A percentile compares a stretch with the other conserved stretches of the same genome.
Evolutionary conservation across 2,888 invertebrate genomes (phyloP).

Genomic region (Andrena camellia): DNA sequence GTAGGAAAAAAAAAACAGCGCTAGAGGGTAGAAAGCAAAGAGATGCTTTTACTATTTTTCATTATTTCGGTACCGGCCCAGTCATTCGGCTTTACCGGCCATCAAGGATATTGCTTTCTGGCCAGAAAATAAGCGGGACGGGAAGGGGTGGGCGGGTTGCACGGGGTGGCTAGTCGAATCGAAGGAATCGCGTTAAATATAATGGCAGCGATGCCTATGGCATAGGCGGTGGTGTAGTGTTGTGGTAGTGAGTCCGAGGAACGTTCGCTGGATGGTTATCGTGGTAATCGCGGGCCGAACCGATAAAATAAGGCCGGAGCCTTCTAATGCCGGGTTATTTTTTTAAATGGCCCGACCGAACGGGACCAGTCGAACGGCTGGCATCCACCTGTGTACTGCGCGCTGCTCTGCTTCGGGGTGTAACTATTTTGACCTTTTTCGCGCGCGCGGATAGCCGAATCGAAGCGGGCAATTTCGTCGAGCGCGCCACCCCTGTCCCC

Average conservation of each 20-base stretch:
- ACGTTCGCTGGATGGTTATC: conserved; percentile 79
- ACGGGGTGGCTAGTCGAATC: conserved; percentile 57
- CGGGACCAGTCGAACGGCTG: conserved; percentile 18
- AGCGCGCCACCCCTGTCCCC: conserved; percentile 20
- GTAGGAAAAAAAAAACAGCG: background rate
- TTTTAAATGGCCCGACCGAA: conserved; percentile 62
- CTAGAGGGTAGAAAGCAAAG: background rate
- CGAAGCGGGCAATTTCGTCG: conserved; percentile 50
- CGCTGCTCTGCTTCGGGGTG: conserved; percentile 18
- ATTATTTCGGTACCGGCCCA: background rate
- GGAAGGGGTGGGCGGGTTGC: background rate
- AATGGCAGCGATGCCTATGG: conserved; percentile 59
- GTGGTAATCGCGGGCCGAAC: conserved; percentile 76
- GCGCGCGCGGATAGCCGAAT: conserved; percentile 47
- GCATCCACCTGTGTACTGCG: conserved; percentile 20
- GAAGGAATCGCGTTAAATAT: conserved; percentile 74
- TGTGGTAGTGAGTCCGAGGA: conserved; percentile 70
- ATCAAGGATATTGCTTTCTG: conserved; percentile 17
- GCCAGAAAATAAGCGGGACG: conserved; percentile 54
- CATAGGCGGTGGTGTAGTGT: conserved; percentile 49
- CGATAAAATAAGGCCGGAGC: conserved; percentile 75
- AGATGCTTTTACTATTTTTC: conserved; percentile 5
- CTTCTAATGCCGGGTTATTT: conserved; percentile 69
- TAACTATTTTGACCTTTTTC: conserved; percentile 58
- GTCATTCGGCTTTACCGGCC: conserved; percentile 14